Evolutionary conservation across 2,113 vertebrate genomes (phyloP).

Genomic region (Ammodramus savannarum): DNA sequence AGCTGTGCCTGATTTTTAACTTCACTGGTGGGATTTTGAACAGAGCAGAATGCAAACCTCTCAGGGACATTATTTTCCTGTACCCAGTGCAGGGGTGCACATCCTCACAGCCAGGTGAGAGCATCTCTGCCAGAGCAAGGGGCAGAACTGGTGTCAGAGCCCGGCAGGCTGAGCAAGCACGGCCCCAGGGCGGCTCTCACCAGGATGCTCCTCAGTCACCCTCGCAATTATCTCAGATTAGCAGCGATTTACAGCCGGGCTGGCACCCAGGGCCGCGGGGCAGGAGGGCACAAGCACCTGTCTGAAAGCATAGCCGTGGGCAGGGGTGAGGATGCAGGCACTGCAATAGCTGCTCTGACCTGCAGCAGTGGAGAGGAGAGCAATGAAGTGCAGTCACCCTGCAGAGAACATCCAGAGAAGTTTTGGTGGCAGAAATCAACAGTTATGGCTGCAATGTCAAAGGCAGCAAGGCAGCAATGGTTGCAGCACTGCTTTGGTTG

Average conservation of each 20-base stretch:
- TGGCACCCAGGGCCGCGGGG: not conserved
- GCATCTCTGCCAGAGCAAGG: not conserved
- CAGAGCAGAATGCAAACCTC: not conserved
- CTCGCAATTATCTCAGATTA: not conserved
- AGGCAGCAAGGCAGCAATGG: too few relatives aligned
- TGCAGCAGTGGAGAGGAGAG: not conserved
- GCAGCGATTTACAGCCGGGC: not conserved
- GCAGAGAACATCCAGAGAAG: not conserved
- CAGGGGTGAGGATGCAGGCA: not conserved
- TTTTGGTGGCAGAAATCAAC: not conserved
- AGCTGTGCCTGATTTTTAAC: not conserved
- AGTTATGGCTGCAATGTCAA: not conserved
- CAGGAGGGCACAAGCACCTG: not conserved
- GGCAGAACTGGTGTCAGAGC: not conserved
- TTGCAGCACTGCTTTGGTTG: not conserved
- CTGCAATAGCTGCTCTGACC: not conserved
- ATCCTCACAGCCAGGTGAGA: not conserved
- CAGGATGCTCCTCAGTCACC: not conserved
- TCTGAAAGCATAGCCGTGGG: not conserved
- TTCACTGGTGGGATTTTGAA: not conserved
- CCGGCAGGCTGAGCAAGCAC: accelerated
- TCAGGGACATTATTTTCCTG: not conserved
- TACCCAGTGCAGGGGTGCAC: not conserved
- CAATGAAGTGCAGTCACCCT: accelerated
- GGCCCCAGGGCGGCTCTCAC: not conserved